These are phyloP conservation scores for Clinocottus analis DNA, from an alignment of 2,113 vertebrate genomes.

Conservation along the genomic window DNA sequence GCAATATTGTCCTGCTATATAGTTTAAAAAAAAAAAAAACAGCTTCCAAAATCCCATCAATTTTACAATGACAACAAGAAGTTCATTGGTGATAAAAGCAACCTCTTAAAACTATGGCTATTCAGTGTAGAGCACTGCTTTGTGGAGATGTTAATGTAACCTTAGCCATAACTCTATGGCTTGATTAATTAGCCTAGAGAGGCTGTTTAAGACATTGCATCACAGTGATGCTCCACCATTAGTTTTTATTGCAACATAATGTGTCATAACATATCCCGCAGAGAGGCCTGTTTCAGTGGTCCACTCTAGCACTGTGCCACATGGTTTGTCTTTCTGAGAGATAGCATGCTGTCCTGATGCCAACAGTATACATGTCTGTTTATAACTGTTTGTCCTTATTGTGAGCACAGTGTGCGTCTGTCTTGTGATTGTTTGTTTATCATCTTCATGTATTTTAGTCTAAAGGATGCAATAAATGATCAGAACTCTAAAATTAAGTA, in stretches of 20 bases:
- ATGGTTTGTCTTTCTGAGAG: slow-evolving; percentile 50
- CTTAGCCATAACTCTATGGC: slow-evolving; percentile 44
- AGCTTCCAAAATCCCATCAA: background rate
- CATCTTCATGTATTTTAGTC: slow-evolving; percentile 57
- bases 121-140: slow-evolving; percentile 23
- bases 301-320: slow-evolving; percentile 60
- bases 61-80: background rate
- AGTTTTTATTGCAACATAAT: slow-evolving; percentile 74
- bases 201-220: slow-evolving; percentile 59
- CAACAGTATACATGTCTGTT: slow-evolving; percentile 51
- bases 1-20: background rate
- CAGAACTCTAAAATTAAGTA: slow-evolving; percentile 11
- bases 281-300: slow-evolving; percentile 55
- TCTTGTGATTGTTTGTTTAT: slow-evolving; percentile 67
- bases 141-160: slow-evolving; percentile 45
- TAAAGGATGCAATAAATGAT: slow-evolving; percentile 11
- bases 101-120: slow-evolving; percentile 20
- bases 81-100: slow-evolving; percentile 36
- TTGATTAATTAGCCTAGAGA: slow-evolving; percentile 65
- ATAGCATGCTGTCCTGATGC: slow-evolving; percentile 40
- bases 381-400: slow-evolving; percentile 62
- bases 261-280: slow-evolving; percentile 71
- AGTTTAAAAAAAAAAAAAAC: background rate
- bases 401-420: slow-evolving; percentile 56
- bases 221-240: slow-evolving; percentile 53